phyloP scores from a whole-genome alignment of 2,113 vertebrate species.

The Crotalus viridis region DNA sequence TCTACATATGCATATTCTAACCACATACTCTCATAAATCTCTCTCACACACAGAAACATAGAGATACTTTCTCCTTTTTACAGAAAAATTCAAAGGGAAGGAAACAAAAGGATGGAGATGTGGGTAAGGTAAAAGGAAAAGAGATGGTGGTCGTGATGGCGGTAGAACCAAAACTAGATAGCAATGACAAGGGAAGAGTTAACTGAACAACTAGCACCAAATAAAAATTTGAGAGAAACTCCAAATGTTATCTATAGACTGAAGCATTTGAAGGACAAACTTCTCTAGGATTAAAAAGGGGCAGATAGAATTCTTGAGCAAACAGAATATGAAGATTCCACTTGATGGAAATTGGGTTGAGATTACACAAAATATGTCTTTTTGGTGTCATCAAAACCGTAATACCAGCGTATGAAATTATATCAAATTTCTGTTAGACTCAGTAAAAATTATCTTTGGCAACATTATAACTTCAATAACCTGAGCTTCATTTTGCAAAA shows the following conservation, averaged over 20 bases:
- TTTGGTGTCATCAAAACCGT: background rate
- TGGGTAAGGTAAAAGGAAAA: background rate
- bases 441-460: background rate
- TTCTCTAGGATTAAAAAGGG: background rate
- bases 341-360: background rate
- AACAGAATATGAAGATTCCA: background rate
- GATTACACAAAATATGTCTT: background rate
- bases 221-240: background rate
- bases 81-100: background rate
- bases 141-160: background rate
- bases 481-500: background rate
- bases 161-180: background rate
- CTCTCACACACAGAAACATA: background rate
- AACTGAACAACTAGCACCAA: background rate
- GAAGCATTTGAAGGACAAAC: background rate
- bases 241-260: background rate
- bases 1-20: background rate
- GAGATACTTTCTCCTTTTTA: background rate
- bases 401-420: background rate
- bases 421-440: background rate
- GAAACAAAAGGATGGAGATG: background rate
- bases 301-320: background rate
- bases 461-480: background rate
- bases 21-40: background rate
- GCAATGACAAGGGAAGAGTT: background rate